phyloP scores from a whole-genome alignment of 2,113 vertebrate genomes.

The Rynchops niger region DNA sequence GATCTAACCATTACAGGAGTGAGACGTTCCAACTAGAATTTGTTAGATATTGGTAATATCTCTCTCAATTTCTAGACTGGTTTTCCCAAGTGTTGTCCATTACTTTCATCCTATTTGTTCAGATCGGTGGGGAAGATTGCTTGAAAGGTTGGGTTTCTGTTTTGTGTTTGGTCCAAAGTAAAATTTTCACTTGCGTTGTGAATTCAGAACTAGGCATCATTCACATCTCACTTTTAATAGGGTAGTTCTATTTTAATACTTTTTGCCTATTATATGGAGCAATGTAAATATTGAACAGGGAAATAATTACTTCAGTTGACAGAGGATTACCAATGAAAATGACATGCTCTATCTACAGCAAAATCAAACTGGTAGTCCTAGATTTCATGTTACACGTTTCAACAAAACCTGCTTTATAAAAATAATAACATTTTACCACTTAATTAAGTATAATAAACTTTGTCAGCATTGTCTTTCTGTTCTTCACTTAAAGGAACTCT shows the following conservation, averaged over 20 bases:
- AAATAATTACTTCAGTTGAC: not conserved
- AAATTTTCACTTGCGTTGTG: not conserved
- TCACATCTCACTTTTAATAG: accelerated
- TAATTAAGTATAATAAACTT: not conserved
- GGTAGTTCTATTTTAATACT: not conserved
- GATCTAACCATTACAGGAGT: not conserved
- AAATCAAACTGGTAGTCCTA: not conserved
- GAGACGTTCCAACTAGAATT: not conserved
- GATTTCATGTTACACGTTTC: not conserved
- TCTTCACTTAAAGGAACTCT: not conserved
- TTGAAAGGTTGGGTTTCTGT: accelerated
- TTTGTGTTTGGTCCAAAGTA: not conserved
- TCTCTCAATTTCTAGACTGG: not conserved
- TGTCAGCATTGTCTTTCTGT: not conserved
- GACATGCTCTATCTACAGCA: not conserved
- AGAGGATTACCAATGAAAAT: not conserved
- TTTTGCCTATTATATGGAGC: not conserved
- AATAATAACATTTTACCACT: not conserved
- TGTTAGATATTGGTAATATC: not conserved
- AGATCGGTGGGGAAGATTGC: not conserved
- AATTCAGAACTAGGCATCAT: not conserved
- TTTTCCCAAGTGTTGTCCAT: not conserved
- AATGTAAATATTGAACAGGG: not conserved
- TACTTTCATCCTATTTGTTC: not conserved
- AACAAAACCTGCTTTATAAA: not conserved